Evolutionary conservation across 2,797 vertebrate species (phyloP).

Genomic region (Otus scops): DNA sequence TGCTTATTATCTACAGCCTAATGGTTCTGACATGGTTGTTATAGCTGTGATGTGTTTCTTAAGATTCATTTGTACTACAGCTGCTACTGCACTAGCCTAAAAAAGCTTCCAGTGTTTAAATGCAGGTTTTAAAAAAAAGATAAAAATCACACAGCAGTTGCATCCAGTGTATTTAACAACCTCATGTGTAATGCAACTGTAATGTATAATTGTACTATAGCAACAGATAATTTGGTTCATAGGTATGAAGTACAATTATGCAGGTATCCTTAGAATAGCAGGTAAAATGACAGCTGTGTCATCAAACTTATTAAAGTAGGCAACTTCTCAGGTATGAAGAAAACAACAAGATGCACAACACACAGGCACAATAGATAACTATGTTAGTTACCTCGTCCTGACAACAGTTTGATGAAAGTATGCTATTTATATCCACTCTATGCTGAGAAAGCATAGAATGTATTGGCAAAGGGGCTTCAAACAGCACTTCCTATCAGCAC

Average conservation of each 20-base stretch:
- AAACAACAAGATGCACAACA: neutral
- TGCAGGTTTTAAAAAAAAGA: neutral
- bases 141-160: neutral
- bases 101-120: neutral
- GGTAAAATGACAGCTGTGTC: neutral
- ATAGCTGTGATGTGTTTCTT: neutral
- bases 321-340: neutral
- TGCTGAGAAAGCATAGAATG: accelerated
- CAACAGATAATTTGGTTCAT: neutral
- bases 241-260: neutral
- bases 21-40: neutral
- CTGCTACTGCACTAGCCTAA: neutral
- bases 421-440: neutral
- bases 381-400: neutral
- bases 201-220: neutral
- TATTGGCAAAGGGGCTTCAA: neutral
- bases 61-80: neutral
- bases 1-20: neutral
- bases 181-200: neutral
- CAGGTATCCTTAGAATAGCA: neutral
- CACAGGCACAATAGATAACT: neutral
- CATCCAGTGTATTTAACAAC: neutral
- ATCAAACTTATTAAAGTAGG: neutral
- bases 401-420: neutral
- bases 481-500: neutral